Evolutionary conservation across 2,888 invertebrate species (phyloP).

Genomic region (Napeogenes inachia): DNA sequence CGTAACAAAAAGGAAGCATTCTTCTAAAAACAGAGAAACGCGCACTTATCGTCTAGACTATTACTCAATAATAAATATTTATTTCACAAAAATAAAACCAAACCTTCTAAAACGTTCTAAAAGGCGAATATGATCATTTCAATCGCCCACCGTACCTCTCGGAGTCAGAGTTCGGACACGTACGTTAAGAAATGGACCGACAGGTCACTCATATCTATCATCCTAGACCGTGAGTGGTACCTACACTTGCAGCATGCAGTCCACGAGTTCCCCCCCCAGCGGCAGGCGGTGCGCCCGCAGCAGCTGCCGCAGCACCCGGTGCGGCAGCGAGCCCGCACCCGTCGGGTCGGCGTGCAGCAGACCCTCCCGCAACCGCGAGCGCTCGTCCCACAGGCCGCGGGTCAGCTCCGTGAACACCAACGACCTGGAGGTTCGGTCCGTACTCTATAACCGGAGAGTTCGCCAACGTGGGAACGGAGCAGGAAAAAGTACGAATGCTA

Average conservation of each 20-base stretch:
- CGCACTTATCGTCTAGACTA: too few species aligned
- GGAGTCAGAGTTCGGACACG: too few species aligned
- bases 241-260: conserved; percentile 83
- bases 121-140: too few species aligned
- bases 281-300: conserved; percentile 84
- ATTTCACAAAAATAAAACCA: too few species aligned
- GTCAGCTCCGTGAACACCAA: conserved; percentile 84
- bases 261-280: conserved; percentile 80
- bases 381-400: conserved; percentile 84
- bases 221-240: conserved; percentile 32
- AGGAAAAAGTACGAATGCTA: conserved; percentile 22
- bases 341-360: conserved; percentile 59
- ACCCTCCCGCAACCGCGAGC: conserved; percentile 62
- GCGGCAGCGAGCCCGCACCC: conserved; percentile 76
- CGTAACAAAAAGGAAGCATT: too few species aligned
- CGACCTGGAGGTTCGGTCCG: conserved; percentile 64
- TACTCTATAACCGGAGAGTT: too few species aligned
- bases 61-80: too few species aligned
- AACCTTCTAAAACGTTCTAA: too few species aligned
- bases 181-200: too few species aligned
- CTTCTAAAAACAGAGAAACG: too few species aligned
- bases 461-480: too few species aligned
- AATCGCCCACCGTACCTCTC: too few species aligned
- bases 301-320: conserved; percentile 79
- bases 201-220: background rate